Percentiles rank a stretch among this genome's conserved stretches.
Evolutionary conservation across 2,888 invertebrate species (phyloP).

Genomic region (Dryobota labecula): DNA sequence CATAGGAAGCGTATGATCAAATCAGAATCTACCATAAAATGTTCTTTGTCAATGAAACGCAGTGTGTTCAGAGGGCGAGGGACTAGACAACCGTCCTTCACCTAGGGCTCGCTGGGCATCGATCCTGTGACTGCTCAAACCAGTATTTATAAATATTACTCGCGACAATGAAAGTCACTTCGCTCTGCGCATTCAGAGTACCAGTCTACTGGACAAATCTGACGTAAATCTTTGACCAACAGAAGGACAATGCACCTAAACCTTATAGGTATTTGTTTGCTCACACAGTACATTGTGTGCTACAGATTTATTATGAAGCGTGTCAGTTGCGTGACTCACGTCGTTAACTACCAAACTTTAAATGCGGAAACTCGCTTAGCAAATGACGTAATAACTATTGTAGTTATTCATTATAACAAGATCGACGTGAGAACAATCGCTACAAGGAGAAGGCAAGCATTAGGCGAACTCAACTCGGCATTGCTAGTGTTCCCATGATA

Average conservation of each 20-base stretch:
- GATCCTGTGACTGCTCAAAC: conserved; percentile 84
- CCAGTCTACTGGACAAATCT: conserved; percentile 32
- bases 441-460: conserved; percentile 85
- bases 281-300: conserved; percentile 71
- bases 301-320: conserved; percentile 81
- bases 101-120: conserved; percentile 85
- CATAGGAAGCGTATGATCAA: neutral
- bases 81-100: conserved; percentile 87
- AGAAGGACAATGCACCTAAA: conserved; percentile 75
- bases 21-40: conserved; percentile 10
- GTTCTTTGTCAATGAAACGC: conserved; percentile 74
- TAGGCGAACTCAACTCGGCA: conserved; percentile 71
- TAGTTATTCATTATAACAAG: conserved; percentile 87
- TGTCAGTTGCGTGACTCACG: conserved; percentile 88
- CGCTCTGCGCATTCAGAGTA: conserved; percentile 52
- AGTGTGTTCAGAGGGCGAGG: conserved; percentile 74
- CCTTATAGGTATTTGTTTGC: conserved; percentile 64
- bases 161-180: conserved; percentile 76
- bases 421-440: conserved; percentile 88
- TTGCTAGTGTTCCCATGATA: conserved; percentile 81
- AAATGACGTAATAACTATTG: conserved; percentile 89
- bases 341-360: conserved; percentile 86
- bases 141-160: conserved; percentile 85
- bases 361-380: conserved; percentile 88
- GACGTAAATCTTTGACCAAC: conserved; percentile 60